Evolutionary conservation across 2,797 vertebrate species (phyloP).

Genomic region (Neoniphon sammara): DNA sequence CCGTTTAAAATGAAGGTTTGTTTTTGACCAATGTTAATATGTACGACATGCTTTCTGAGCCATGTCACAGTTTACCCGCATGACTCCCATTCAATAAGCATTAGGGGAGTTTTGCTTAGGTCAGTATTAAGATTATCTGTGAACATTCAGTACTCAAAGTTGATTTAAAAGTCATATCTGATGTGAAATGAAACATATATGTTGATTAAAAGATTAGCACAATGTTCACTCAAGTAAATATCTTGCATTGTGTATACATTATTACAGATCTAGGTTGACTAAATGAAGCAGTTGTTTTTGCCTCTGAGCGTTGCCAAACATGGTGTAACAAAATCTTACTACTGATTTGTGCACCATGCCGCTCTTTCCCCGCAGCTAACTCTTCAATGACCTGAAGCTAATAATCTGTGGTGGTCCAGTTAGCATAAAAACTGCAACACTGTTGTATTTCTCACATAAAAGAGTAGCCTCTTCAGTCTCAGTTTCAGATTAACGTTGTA

Average conservation of each 20-base stretch:
- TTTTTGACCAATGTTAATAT: neutral
- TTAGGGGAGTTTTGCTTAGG: no score
- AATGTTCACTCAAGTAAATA: no score
- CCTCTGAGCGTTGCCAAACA: neutral
- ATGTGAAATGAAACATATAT: no score
- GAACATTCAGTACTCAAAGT: no score
- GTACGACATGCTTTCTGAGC: neutral
- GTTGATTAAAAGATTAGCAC: no score
- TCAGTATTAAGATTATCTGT: no score
- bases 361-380: neutral
- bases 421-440: neutral
- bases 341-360: neutral
- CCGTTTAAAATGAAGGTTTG: neutral
- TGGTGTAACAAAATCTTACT: neutral
- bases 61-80: neutral
- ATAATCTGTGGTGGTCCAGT: neutral
- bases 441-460: neutral
- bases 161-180: no score
- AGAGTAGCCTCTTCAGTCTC: neutral
- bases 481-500: neutral
- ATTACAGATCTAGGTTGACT: neutral
- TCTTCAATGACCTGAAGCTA: neutral
- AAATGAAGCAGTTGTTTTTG: neutral
- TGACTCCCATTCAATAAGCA: neutral
- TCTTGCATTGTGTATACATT: no score